phyloP scores from a whole-genome alignment of 2,888 invertebrate species.

The Keiferia lycopersicella region DNA sequence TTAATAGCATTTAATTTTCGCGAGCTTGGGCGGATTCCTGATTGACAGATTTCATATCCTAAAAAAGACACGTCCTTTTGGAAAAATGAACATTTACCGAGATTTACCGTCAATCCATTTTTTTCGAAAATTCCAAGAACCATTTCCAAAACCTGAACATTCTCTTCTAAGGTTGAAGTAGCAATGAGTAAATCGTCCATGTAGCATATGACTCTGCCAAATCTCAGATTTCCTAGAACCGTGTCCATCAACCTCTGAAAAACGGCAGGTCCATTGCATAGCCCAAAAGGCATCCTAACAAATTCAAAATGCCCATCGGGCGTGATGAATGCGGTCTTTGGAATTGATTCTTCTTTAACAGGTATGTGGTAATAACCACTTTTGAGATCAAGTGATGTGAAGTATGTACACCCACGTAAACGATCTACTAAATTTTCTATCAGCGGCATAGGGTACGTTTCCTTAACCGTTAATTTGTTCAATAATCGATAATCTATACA shows the following conservation, averaged over 20 bases:
- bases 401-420: slow-evolving; percentile 29
- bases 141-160: slow-evolving; percentile 16
- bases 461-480: slow-evolving; percentile 3
- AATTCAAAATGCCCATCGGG: no score
- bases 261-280: no score
- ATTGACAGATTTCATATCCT: slow-evolving; percentile 24
- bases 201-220: slow-evolving; percentile 25
- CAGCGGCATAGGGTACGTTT: slow-evolving; percentile 25
- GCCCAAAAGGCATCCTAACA: no score
- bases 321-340: no score
- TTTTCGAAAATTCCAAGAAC: slow-evolving; percentile 26
- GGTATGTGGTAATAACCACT: slow-evolving; percentile 41
- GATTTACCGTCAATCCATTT: slow-evolving; percentile 14
- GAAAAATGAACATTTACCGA: slow-evolving; percentile 10
- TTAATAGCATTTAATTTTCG: slow-evolving; percentile 23
- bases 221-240: slow-evolving; percentile 31
- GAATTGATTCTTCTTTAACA: slow-evolving; percentile 34
- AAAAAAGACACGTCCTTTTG: slow-evolving; percentile 21
- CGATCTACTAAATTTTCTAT: slow-evolving; percentile 32
- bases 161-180: slow-evolving; percentile 28
- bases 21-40: slow-evolving; percentile 24
- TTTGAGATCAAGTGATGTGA: slow-evolving; percentile 31
- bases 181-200: slow-evolving; percentile 31
- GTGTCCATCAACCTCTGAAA: no score
- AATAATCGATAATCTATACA: slow-evolving; percentile 1